Evolutionary conservation across 2,797 vertebrate species (phyloP).

Genomic region (Danio albolineatus): DNA sequence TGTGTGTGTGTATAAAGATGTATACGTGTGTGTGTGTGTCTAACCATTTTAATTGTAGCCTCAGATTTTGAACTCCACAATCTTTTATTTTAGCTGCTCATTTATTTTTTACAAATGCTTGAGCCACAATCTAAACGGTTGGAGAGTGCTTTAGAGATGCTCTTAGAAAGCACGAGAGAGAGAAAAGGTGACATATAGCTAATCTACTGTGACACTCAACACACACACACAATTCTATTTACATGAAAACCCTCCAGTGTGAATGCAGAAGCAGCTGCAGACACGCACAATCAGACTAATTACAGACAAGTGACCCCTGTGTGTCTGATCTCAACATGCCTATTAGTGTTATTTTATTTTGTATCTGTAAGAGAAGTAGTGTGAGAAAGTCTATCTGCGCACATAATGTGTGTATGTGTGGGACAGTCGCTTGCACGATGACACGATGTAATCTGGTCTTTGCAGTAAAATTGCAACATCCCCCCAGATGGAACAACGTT

Average conservation of each 20-base stretch:
- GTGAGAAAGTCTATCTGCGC: slow-evolving; percentile 42
- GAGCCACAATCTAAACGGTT: background rate
- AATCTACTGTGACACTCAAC: slow-evolving; percentile 3
- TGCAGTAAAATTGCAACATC: slow-evolving; percentile 61
- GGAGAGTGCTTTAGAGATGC: background rate
- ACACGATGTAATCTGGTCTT: slow-evolving; percentile 59
- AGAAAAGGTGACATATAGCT: background rate
- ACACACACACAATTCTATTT: slow-evolving; percentile 45
- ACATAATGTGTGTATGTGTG: slow-evolving; percentile 37
- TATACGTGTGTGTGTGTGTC: too few relatives aligned
- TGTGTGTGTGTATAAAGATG: too few relatives aligned
- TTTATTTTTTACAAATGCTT: background rate
- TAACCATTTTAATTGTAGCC: background rate
- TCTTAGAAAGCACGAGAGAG: slow-evolving; percentile 4
- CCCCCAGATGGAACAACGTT: slow-evolving; percentile 59
- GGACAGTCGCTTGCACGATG: slow-evolving; percentile 51
- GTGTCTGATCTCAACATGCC: background rate
- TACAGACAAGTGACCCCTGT: slow-evolving; percentile 28
- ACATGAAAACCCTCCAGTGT: slow-evolving; percentile 45
- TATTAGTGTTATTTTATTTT: slow-evolving; percentile 10
- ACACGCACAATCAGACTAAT: slow-evolving; percentile 52
- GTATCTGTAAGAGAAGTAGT: slow-evolving; percentile 39
- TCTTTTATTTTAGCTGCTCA: slow-evolving; percentile 2
- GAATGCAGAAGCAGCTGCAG: slow-evolving; percentile 52
- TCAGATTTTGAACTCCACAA: background rate